Conservation (phyloP, 2,888 invertebrate genomes). For the Pachycephus smyrnensis region DNA sequence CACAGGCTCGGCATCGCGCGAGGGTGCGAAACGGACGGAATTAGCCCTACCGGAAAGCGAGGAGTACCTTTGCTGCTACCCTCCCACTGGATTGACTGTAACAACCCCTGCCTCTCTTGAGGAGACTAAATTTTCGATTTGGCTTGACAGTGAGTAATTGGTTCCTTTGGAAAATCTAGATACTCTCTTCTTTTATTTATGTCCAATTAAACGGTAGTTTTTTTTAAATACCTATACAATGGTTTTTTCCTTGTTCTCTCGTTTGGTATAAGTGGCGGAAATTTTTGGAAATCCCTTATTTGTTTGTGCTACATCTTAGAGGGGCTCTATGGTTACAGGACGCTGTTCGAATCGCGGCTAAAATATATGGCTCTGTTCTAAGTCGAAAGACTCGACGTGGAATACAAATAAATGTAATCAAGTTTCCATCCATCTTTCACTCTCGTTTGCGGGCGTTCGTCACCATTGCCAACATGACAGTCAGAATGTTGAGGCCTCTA, state of each 20-base stretch:
- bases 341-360: background rate
- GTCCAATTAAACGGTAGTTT: background rate
- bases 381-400: background rate
- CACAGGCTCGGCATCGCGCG: constrained; percentile 34
- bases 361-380: background rate
- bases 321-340: background rate
- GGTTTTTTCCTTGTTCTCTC: background rate
- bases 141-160: background rate
- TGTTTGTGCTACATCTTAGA: background rate
- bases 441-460: constrained; percentile 27
- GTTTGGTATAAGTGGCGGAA: background rate
- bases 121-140: background rate
- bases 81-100: background rate
- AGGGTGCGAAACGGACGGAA: constrained; percentile 55
- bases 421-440: constrained; percentile 41
- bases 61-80: background rate
- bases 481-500: background rate
- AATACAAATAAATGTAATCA: constrained; percentile 34
- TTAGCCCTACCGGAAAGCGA: constrained; percentile 46
- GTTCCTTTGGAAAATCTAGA: background rate
- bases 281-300: background rate
- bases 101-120: background rate
- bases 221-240: background rate
- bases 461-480: background rate
- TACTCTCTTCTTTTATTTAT: background rate